A percentile compares a stretch with the other conserved stretches of the same genome.
Evolutionary conservation across 2,113 vertebrate species (phyloP).

Genomic region (Xyrauchen texanus): DNA sequence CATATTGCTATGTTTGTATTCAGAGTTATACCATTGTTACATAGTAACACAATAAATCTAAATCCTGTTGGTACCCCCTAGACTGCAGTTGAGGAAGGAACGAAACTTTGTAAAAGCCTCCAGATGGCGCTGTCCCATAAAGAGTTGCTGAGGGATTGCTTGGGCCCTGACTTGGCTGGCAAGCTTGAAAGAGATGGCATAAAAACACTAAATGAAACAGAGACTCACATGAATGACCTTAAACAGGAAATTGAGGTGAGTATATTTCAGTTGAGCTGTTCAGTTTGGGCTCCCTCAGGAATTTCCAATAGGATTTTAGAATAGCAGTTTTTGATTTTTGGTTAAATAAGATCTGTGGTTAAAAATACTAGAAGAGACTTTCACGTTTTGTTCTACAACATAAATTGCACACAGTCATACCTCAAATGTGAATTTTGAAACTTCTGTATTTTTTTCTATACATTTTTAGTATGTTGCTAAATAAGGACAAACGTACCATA

Average conservation of each 20-base stretch:
- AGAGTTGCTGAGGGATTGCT: constrained; percentile 65
- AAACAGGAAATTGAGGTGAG: constrained; percentile 63
- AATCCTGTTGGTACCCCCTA: constrained; percentile 34
- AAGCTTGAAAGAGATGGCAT: constrained; percentile 62
- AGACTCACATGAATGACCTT: constrained; percentile 42
- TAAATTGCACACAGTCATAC: too few species aligned
- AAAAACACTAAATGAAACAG: constrained; percentile 60
- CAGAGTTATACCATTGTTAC: not conserved
- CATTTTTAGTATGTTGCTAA: too few species aligned
- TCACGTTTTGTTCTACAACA: too few species aligned
- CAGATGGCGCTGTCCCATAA: constrained; percentile 66
- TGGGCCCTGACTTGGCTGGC: constrained; percentile 59
- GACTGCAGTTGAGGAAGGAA: constrained; percentile 63
- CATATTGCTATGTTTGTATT: not conserved
- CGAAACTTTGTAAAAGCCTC: constrained; percentile 56
- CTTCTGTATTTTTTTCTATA: too few species aligned
- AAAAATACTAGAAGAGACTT: too few species aligned
- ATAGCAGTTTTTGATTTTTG: too few species aligned
- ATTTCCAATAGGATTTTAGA: too few species aligned
- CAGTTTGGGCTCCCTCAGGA: too few species aligned
- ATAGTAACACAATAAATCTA: not conserved
- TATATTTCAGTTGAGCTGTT: too few species aligned
- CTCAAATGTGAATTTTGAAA: too few species aligned
- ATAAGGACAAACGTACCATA: too few species aligned
- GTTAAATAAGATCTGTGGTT: constrained; percentile 3